phyloP scores from a whole-genome alignment of 1,140 invertebrate genomes.

The Acromyrmex echinatior region DNA sequence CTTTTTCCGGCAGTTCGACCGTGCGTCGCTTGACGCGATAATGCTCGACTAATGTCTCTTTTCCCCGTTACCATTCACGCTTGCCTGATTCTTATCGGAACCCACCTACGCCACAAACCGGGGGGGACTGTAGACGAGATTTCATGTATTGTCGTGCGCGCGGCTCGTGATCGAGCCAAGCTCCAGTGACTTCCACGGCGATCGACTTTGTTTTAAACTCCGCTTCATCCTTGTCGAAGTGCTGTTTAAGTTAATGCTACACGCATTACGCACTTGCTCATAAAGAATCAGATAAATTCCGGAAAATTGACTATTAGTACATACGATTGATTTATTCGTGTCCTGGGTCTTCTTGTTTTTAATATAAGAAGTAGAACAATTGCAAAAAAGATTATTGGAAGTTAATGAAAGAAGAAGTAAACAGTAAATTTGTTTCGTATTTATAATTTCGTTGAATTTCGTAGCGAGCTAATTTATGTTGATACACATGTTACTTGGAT shows the following conservation, averaged over 20 bases:
- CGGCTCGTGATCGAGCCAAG: slow-evolving; percentile 27
- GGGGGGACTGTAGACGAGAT: not conserved
- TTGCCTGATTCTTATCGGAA: slow-evolving; percentile 76
- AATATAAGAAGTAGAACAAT: too few relatives aligned
- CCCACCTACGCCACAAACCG: slow-evolving; percentile 20
- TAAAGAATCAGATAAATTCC: not conserved
- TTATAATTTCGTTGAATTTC: not conserved
- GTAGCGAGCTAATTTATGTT: not conserved
- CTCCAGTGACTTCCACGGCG: slow-evolving; percentile 3
- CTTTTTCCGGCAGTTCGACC: slow-evolving; percentile 84
- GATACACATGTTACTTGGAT: not conserved
- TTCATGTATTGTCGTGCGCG: slow-evolving; percentile 22
- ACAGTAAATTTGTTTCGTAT: not conserved
- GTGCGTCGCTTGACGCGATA: slow-evolving; percentile 83
- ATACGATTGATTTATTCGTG: too few relatives aligned
- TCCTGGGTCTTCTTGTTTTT: too few relatives aligned
- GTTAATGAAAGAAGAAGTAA: not conserved
- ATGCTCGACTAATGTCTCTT: slow-evolving; percentile 81
- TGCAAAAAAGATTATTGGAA: not conserved
- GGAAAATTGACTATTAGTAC: too few relatives aligned
- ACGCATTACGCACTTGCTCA: slow-evolving; percentile 13
- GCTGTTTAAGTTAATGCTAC: slow-evolving; percentile 9
- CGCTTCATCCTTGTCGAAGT: not conserved
- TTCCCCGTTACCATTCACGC: slow-evolving; percentile 76
- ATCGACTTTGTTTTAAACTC: slow-evolving; percentile 6